Percentiles rank a stretch among this genome's conserved stretches.
Evolutionary conservation across 2,113 vertebrate species (phyloP).

Genomic region (Delphinapterus leucas): DNA sequence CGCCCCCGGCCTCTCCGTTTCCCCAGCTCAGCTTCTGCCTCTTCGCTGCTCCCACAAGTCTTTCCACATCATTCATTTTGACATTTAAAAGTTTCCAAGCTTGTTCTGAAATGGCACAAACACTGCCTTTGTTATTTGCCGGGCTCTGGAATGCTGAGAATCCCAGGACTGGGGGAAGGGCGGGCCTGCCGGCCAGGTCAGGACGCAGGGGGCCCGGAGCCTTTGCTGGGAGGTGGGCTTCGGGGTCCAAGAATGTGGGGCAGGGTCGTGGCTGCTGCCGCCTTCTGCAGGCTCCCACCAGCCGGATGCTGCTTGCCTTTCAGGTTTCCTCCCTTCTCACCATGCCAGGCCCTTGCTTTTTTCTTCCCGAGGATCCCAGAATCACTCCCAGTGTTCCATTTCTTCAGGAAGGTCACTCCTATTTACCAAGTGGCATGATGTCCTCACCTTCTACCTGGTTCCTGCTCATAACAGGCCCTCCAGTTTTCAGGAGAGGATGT

Average conservation of each 20-base stretch:
- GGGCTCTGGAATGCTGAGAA: constrained; percentile 28
- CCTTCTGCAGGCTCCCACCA: fast-evolving
- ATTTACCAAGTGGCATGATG: not conserved
- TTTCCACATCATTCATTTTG: constrained; percentile 49
- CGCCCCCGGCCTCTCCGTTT: not conserved
- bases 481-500: not conserved
- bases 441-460: not conserved
- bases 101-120: constrained; percentile 43
- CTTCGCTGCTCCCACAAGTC: not conserved
- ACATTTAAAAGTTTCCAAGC: constrained; percentile 38
- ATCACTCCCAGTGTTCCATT: too few relatives aligned
- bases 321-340: not conserved
- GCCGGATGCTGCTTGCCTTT: not conserved
- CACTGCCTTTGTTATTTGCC: constrained; percentile 10
- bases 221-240: not conserved
- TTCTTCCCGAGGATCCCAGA: not conserved
- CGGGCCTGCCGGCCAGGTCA: not conserved
- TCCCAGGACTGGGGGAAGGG: not conserved
- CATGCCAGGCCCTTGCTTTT: fast-evolving
- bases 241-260: too few relatives aligned
- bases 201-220: not conserved
- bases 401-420: not conserved
- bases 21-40: constrained; percentile 42
- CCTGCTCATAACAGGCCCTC: not conserved
- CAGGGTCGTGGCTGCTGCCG: not conserved